Base-by-base conservation (phyloP, 2,113 vertebrate genomes). In the Indri indri region DNA sequence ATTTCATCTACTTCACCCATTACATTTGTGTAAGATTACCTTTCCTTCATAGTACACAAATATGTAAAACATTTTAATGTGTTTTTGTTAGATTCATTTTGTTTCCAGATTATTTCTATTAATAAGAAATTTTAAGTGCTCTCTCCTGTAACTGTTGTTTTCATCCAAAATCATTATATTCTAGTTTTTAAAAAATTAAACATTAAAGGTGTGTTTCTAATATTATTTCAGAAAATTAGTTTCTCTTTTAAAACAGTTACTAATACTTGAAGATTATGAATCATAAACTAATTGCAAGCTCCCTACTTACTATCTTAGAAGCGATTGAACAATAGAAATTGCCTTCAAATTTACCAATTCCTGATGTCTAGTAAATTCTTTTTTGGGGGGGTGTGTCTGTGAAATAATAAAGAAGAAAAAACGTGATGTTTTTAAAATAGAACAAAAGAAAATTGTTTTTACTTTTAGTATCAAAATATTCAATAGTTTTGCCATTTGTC, bases 221-320 rank as follows among this genome's bases (percentile, higher is more conserved):
- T 73, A 18, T 37, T 92, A 40, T 85, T 92, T 92, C 10, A 79
- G 70, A 92, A 88, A 96, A 94, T 90, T 91, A n/a, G 6, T 96
- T 95, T 95, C 57, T 59, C 73, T 22, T 90, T 96, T 97, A 73
- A 97, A 6, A 0, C 97, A 98, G 98, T 97, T 97, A 84, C 42
- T 91, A 96, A 88, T 96, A 80, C 80, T 96, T 97, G 68, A 93
- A 96, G 63, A 96, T 96, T 98, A 96, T 98, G 92, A 96, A 91
- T 98, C 61, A 94, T 57, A 86, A 91, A 68, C 65, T 80, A 90
- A 81, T 88, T 37, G 3, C 20, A 85, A 66, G 12, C 97, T 96
- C 80, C 90, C 42, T 94, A 76, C 52, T 74, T 76, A 37, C 90
- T 97, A 89, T 95, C 95, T 97, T 71, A 84, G 50, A 93, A 92